Conservation (phyloP, 2,888 invertebrate genomes). For the Thecophora atra region DNA sequence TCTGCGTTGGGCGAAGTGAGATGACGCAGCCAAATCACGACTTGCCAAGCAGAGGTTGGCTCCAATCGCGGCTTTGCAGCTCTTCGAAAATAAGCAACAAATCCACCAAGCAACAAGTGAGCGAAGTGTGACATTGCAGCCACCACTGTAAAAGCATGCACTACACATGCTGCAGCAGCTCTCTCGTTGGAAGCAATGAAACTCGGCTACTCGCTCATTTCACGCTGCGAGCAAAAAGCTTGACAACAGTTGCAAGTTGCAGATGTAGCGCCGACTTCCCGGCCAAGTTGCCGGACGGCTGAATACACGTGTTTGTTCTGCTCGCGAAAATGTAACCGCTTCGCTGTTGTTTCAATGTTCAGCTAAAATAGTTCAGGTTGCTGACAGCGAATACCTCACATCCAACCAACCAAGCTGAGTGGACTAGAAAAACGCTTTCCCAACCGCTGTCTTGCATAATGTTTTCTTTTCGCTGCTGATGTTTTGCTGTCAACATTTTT, state of each 20-base stretch:
- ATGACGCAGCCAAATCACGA: neutral
- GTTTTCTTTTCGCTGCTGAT: no score
- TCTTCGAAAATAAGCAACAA: slow-evolving; percentile 17
- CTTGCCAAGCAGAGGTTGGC: neutral
- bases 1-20: neutral
- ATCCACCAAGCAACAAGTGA: slow-evolving; percentile 45
- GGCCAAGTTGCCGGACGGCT: neutral
- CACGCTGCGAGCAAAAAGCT: neutral
- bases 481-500: no score
- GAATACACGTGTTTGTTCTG: neutral
- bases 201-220: slow-evolving; percentile 6
- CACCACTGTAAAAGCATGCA: slow-evolving; percentile 30
- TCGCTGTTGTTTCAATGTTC: no score
- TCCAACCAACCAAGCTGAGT: no score
- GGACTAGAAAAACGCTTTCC: no score
- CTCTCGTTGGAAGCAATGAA: slow-evolving; percentile 10
- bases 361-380: no score
- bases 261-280: slow-evolving; percentile 8
- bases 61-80: neutral
- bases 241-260: neutral
- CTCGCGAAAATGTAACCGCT: no score
- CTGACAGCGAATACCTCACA: no score
- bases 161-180: neutral
- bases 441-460: no score
- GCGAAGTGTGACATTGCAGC: neutral